Percentiles rank a stretch among this genome's conserved stretches.
Evolutionary conservation across 2,888 invertebrate genomes (phyloP).

Genomic region (Cantharis nigra): DNA sequence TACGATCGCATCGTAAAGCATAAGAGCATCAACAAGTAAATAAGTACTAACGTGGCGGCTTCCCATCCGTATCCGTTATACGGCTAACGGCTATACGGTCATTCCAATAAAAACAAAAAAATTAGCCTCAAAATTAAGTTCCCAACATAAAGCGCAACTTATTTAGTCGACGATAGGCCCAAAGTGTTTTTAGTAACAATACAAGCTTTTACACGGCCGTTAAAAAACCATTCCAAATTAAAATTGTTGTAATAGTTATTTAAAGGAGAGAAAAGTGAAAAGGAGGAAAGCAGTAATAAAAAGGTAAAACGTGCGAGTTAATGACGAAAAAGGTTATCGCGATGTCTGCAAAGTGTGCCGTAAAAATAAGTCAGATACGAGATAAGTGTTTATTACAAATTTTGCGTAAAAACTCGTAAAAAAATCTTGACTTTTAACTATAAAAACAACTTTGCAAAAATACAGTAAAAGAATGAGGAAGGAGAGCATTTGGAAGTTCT

Average conservation of each 20-base stretch:
- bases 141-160: neutral
- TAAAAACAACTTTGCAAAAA: slow-evolving; percentile 24
- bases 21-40: neutral
- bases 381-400: slow-evolving; percentile 39
- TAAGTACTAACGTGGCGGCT: neutral
- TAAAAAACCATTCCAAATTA: neutral
- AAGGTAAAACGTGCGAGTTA: slow-evolving; percentile 32
- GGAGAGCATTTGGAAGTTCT: slow-evolving; percentile 27
- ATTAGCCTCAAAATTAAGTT: neutral
- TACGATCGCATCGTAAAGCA: neutral
- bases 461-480: neutral
- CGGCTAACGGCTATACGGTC: neutral
- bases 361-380: slow-evolving; percentile 31
- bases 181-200: neutral
- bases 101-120: neutral
- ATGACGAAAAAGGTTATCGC: slow-evolving; percentile 36
- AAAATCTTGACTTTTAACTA: slow-evolving; percentile 30
- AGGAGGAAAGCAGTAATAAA: slow-evolving; percentile 33
- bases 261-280: slow-evolving; percentile 8
- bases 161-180: neutral
- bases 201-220: neutral
- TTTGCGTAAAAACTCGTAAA: slow-evolving; percentile 33
- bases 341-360: slow-evolving; percentile 27
- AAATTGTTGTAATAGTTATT: slow-evolving; percentile 24
- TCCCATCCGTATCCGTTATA: neutral